Evolutionary conservation across 2,888 invertebrate species (phyloP).

Genomic region (Zhuqinia jingwanae): DNA sequence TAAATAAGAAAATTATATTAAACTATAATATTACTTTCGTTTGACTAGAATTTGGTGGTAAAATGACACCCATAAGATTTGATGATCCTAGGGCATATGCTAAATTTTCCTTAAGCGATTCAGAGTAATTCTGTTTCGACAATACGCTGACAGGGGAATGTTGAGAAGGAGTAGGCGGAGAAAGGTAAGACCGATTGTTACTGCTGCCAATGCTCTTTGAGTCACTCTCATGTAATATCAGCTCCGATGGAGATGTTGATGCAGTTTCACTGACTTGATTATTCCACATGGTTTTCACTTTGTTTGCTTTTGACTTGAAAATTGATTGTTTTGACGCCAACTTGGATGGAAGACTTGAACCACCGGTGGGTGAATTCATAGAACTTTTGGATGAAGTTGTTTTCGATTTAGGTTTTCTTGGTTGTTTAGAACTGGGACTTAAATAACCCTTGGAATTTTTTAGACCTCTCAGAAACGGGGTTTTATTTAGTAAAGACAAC

Average conservation of each 20-base stretch:
- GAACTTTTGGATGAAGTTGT: no score
- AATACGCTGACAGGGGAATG: background rate
- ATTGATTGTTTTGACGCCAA: background rate
- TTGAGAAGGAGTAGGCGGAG: no score
- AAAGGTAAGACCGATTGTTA: no score
- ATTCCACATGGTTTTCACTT: conserved; percentile 18
- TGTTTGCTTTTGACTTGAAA: background rate
- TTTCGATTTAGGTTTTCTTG: no score
- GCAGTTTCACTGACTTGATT: background rate
- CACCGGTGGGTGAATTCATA: no score
- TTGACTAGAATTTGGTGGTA: conserved; percentile 1
- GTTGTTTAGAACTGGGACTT: background rate
- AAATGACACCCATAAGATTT: conserved; percentile 51
- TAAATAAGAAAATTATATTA: no score
- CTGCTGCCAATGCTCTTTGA: no score
- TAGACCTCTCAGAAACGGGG: background rate
- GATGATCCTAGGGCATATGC: conserved; percentile 34
- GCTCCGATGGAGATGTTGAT: background rate
- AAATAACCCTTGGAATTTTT: background rate
- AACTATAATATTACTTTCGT: background rate
- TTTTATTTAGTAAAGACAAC: background rate
- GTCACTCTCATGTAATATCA: no score
- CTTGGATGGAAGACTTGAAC: no score
- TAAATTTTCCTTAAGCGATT: conserved; percentile 5
- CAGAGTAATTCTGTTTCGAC: background rate